phyloP scores from a whole-genome alignment of 2,797 vertebrate species.

The Oophaga sylvatica region DNA sequence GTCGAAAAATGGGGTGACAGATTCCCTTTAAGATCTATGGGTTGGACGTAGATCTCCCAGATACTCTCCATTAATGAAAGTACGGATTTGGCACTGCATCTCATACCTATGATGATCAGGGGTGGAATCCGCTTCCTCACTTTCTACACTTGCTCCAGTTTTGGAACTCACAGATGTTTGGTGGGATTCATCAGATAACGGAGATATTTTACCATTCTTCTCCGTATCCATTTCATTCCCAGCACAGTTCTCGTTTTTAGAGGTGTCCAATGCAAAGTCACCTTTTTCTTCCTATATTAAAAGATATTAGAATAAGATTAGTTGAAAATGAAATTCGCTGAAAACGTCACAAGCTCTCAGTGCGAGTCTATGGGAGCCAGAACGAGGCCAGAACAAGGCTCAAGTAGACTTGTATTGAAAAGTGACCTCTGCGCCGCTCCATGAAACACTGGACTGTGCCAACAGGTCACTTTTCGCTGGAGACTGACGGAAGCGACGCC shows the following conservation, averaged over 20 bases:
- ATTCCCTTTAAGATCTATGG: no score
- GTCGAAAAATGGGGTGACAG: no score
- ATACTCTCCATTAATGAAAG: neutral
- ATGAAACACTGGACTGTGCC: no score
- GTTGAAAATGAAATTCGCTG: no score
- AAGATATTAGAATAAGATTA: neutral
- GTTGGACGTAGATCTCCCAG: no score
- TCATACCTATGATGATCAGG: neutral
- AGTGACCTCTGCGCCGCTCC: no score
- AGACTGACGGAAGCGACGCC: no score
- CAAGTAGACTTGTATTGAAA: no score
- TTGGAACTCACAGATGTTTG: neutral
- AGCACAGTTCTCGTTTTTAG: neutral
- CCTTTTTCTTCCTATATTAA: slow-evolving; percentile 8
- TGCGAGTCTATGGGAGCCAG: no score
- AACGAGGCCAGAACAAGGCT: no score
- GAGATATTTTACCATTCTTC: neutral
- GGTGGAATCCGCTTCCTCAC: neutral
- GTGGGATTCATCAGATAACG: neutral
- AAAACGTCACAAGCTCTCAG: no score
- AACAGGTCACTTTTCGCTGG: no score
- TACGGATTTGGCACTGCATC: neutral
- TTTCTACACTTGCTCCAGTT: neutral
- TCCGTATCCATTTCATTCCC: neutral
- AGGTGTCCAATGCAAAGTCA: neutral